phyloP scores from a whole-genome alignment of 2,888 invertebrate species.

The Dryadula phaetusa region DNA sequence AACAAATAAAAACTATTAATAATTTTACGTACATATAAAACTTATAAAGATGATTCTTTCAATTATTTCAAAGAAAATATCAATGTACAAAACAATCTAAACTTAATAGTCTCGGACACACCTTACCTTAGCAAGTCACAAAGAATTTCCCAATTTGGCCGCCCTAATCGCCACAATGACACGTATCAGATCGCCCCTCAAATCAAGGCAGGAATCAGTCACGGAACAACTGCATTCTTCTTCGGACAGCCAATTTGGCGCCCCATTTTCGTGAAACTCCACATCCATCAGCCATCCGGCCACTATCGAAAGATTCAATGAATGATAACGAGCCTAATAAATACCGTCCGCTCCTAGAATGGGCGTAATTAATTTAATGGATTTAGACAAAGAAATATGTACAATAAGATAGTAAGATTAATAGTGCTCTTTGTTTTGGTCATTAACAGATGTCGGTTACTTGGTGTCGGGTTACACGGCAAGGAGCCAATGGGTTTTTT shows the following conservation, averaged over 20 bases:
- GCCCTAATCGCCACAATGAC: constrained; percentile 70
- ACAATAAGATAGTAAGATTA: constrained; percentile 81
- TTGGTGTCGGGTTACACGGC: constrained; percentile 50
- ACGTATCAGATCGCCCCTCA: constrained; percentile 65
- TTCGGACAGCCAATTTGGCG: constrained; percentile 78
- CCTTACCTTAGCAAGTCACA: constrained; percentile 22
- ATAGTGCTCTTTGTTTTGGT: constrained; percentile 66
- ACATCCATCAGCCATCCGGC: constrained; percentile 69
- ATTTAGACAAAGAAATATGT: constrained; percentile 84
- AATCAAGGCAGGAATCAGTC: constrained; percentile 70
- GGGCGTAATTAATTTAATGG: constrained; percentile 83
- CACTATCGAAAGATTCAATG: constrained; percentile 72
- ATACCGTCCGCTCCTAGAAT: constrained; percentile 80
- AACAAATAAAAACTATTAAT: not conserved
- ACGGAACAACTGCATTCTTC: constrained; percentile 78
- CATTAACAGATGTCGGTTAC: constrained; percentile 60
- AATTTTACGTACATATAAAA: not conserved
- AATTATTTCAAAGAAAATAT: not conserved
- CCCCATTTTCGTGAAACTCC: constrained; percentile 78
- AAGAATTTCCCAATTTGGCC: constrained; percentile 76
- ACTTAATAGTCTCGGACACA: constrained; percentile 20
- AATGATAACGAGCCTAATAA: constrained; percentile 84
- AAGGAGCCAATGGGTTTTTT: constrained; percentile 60
- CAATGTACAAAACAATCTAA: not conserved
- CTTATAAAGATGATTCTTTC: not conserved